Conservation (phyloP, 2,888 invertebrate genomes). For the Tetragnatha montana region DNA sequence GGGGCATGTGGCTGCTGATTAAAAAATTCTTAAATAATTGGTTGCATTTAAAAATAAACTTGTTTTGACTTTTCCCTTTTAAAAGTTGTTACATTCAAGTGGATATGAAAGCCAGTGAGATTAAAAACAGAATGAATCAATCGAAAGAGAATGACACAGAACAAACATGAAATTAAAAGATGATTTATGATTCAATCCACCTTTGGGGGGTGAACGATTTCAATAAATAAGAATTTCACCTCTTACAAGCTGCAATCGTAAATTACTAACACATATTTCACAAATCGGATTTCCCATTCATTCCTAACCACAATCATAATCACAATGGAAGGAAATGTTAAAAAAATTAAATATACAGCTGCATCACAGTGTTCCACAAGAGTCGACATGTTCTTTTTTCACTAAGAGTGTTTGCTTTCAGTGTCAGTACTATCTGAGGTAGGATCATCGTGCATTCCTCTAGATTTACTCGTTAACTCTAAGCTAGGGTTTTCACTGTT, state of each 20-base stretch:
- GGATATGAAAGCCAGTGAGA: slow-evolving; percentile 49
- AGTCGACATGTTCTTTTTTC: slow-evolving; percentile 43
- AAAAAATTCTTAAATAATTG: slow-evolving; percentile 39
- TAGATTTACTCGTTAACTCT: slow-evolving; percentile 66
- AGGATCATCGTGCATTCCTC: slow-evolving; percentile 71
- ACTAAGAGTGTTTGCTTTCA: slow-evolving; percentile 71
- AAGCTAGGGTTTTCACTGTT: slow-evolving; percentile 56
- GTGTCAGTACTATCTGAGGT: slow-evolving; percentile 71
- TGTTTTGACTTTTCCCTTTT: slow-evolving; percentile 30
- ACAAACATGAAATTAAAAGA: slow-evolving; percentile 58
- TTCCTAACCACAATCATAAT: slow-evolving; percentile 70
- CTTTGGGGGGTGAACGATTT: slow-evolving; percentile 44
- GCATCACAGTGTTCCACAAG: slow-evolving; percentile 68
- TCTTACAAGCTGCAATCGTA: slow-evolving; percentile 59
- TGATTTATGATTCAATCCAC: slow-evolving; percentile 30
- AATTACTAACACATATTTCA: slow-evolving; percentile 56
- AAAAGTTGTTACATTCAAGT: slow-evolving; percentile 48
- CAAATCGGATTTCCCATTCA: slow-evolving; percentile 57
- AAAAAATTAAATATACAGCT: slow-evolving; percentile 70
- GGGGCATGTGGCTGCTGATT: slow-evolving; percentile 23
- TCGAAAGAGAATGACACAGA: slow-evolving; percentile 43
- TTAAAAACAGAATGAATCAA: slow-evolving; percentile 44
- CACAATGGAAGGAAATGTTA: slow-evolving; percentile 69
- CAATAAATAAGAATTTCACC: slow-evolving; percentile 61
- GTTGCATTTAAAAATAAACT: slow-evolving; percentile 26